Evolutionary conservation across 1,140 invertebrate genomes (phyloP), one percentile per base, ranked within the genome.

Genomic region (Trachymyrmex septentrionalis): DNA sequence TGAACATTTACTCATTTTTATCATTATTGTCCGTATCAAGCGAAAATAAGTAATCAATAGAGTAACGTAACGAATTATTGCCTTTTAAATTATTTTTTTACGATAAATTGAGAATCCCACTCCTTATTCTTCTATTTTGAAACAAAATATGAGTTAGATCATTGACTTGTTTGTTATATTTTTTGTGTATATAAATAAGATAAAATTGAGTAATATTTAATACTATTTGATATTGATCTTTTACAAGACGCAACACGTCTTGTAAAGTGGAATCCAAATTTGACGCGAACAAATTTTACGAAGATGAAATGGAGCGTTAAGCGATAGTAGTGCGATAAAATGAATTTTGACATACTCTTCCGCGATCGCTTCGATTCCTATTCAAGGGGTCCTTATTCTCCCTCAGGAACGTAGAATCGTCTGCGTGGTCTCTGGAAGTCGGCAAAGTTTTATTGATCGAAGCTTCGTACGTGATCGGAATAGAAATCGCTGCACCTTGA

Each of bases 381-480:
- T 88, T 86, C 82, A 76, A 66, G 48, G 69, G 50, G n/a, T 27
- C 50, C 48, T 55, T 86, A 76, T 71, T 81, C 75, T 57, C 82
- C 55, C 50, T 53, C 24, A 75, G 87, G 59, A 87, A 75, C 73
- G 80, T 34, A 63, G 69, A 64, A 48, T 81, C 61, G 63, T 57
- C 30, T 48, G 69, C 61, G 69, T 81, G 87, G 75, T 89, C 87
- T 48, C 71, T 81, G 76, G 64, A 88, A 86, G 76, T 88, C 87
- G 87, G 55, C 87, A 86, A 88, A 89, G 75, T 88, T 89, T 89
- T 86, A 86, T 88, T 88, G 82, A 63, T 75, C 75, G 75, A 80
- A 80, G 30, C 34, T 34, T 19, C 69, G 81, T 61, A 69, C 82
- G 88, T 88, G 87, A 88, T 76, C 16, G 48, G 75, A 81, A 89